phyloP scores from a whole-genome alignment of 1,140 invertebrate species.

The Diachasma alloeum region DNA sequence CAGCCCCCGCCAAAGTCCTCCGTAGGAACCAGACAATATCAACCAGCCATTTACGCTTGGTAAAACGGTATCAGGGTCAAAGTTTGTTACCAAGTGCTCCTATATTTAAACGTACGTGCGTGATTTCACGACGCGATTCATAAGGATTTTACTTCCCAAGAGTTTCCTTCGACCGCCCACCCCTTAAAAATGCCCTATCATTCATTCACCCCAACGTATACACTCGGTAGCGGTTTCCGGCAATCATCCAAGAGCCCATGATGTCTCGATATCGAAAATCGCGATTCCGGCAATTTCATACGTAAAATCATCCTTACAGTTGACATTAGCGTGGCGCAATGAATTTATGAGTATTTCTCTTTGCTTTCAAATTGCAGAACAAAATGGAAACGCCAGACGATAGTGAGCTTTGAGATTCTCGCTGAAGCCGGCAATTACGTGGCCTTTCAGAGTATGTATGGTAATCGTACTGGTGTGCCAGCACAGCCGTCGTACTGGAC shows the following conservation, averaged over 20 bases:
- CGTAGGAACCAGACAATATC: background rate
- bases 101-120: constrained; percentile 7
- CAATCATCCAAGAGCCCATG: constrained; percentile 15
- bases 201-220: background rate
- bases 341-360: constrained; percentile 7
- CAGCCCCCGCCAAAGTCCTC: background rate
- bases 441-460: constrained; percentile 93
- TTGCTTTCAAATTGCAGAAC: constrained; percentile 76
- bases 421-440: constrained; percentile 97
- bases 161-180: constrained; percentile 23
- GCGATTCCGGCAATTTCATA: no score
- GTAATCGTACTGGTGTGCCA: constrained; percentile 61
- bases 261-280: no score
- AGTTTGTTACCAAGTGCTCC: background rate
- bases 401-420: constrained; percentile 93
- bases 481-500: constrained; percentile 69
- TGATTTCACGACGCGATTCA: constrained; percentile 33
- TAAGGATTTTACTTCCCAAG: constrained; percentile 29
- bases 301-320: no score
- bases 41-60: background rate
- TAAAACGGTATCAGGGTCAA: constrained; percentile 15
- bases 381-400: constrained; percentile 99
- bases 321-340: no score
- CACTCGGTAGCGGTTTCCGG: constrained; percentile 19
- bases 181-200: constrained; percentile 20